Conservation (phyloP, 2,888 invertebrate species). For the Oligia latruncula region DNA sequence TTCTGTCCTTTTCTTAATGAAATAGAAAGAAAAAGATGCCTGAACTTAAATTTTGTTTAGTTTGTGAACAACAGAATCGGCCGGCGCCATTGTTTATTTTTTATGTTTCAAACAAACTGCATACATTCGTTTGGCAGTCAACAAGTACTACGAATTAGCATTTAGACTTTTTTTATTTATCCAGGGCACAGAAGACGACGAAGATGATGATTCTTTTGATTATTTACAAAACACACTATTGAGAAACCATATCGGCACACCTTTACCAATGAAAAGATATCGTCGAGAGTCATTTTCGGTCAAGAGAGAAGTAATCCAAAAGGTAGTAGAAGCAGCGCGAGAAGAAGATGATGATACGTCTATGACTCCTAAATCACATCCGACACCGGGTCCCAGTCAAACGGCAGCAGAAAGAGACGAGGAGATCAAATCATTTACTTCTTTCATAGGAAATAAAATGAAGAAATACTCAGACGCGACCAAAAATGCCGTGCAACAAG, state of each 20-base stretch:
- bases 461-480: constrained; percentile 72
- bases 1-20: no score
- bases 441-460: constrained; percentile 76
- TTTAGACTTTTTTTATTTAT: constrained; percentile 10
- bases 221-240: constrained; percentile 45
- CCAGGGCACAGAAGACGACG: constrained; percentile 47
- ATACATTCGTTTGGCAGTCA: not conserved
- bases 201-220: constrained; percentile 46
- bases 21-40: no score
- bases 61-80: no score
- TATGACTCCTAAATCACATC: constrained; percentile 16
- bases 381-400: constrained; percentile 51
- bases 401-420: constrained; percentile 64
- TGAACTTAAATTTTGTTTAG: no score
- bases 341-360: constrained; percentile 14
- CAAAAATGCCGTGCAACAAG: constrained; percentile 74
- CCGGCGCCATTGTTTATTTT: not conserved
- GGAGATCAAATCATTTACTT: constrained; percentile 73
- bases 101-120: not conserved
- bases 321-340: constrained; percentile 17
- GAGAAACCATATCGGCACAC: constrained; percentile 40
- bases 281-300: constrained; percentile 17
- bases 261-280: constrained; percentile 35
- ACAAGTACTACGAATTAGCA: not conserved
- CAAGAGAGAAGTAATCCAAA: constrained; percentile 35